Percentiles rank a stretch among this genome's conserved stretches.
Evolutionary conservation across 2,888 invertebrate genomes (phyloP).

Genomic region (Hemistola chrysoprasaria): DNA sequence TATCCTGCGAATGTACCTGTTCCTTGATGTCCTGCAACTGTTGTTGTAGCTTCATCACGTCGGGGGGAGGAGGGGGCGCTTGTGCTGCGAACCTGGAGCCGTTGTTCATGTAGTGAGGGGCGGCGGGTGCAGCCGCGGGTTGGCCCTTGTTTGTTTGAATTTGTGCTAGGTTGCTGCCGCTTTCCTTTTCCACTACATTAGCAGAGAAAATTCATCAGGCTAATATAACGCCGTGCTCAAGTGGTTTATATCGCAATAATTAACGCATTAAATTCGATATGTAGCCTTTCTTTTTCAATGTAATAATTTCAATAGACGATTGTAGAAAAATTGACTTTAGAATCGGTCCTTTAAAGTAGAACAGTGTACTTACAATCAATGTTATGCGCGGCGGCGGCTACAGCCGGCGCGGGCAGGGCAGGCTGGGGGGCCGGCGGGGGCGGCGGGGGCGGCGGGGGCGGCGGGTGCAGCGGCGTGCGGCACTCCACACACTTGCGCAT

Average conservation of each 20-base stretch:
- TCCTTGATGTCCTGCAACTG: slow-evolving; percentile 98
- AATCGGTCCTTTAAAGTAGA: no score
- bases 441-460: slow-evolving; percentile 29
- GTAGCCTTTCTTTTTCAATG: no score
- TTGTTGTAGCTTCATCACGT: slow-evolving; percentile 87
- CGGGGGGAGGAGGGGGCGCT: no score
- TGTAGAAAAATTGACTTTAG: no score
- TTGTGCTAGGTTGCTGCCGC: slow-evolving; percentile 67
- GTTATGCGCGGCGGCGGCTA: slow-evolving; percentile 25
- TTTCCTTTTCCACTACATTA: slow-evolving; percentile 56
- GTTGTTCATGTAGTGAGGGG: slow-evolving; percentile 76
- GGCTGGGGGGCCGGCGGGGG: slow-evolving; percentile 47
- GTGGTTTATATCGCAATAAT: no score
- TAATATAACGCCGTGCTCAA: no score
- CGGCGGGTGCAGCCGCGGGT: slow-evolving; percentile 66
- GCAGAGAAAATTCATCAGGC: no score
- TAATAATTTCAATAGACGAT: no score
- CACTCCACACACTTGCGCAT: slow-evolving; percentile 99
- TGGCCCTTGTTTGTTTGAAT: slow-evolving; percentile 76
- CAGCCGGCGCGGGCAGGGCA: slow-evolving; percentile 7
- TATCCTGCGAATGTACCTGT: no score
- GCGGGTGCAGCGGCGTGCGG: slow-evolving; percentile 87
- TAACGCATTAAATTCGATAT: no score
- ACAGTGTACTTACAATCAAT: slow-evolving; percentile 47
- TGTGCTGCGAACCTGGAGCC: slow-evolving; percentile 58